Evolutionary conservation across 2,113 vertebrate genomes (phyloP), one percentile per base, ranked within the genome.

Genomic region (Fregetta grallaria): DNA sequence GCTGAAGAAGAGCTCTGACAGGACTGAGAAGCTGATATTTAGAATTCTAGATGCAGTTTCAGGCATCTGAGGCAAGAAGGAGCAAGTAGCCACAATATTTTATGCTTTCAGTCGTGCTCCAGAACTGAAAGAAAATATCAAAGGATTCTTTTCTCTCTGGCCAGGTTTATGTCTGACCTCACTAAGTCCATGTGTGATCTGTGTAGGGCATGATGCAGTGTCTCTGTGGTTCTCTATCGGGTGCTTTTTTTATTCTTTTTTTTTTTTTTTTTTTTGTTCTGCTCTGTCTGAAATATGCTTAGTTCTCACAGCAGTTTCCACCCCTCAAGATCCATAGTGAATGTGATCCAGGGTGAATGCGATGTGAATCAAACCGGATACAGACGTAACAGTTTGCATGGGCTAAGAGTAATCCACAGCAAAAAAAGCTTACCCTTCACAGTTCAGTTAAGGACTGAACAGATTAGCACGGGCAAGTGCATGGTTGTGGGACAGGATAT

Each of bases 391-490:
- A 12, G 13, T 29, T 38, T 72, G 13, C 9, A 7, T 14, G 16
- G 11, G 3, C 6, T 68, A 63, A 63, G 49, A 77, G 14, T 15
- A 40, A 76, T 45, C 25, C 32, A 25, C 30, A 73, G 15, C 23
- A 75, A 30, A 19, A 10, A 83, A 89, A 81, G 0, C 6, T 47
- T 66, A 22, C 3, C 4, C 19, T 70, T 66, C 23, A 61, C 15
- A 25, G 6, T 29, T 5, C 14, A 59, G 27, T 87, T 49, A 49
- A 87, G 52, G 17, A 53, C 13, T 36, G 42, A 49, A 49, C 20
- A 66, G 32, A 47, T 52, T 16, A 26, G 0, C 6, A 45, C 0
- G 0, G 23, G 11, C 3, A 40, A 34, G 10, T 13, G 4, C 27
- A 42, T 30, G 16, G 23, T 5, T 63, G 27, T 40, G 19, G 21